These are phyloP conservation scores for Ichneumoninae sp. DNA, from an alignment of 2,888 invertebrate genomes.

Conservation along the genomic window DNA sequence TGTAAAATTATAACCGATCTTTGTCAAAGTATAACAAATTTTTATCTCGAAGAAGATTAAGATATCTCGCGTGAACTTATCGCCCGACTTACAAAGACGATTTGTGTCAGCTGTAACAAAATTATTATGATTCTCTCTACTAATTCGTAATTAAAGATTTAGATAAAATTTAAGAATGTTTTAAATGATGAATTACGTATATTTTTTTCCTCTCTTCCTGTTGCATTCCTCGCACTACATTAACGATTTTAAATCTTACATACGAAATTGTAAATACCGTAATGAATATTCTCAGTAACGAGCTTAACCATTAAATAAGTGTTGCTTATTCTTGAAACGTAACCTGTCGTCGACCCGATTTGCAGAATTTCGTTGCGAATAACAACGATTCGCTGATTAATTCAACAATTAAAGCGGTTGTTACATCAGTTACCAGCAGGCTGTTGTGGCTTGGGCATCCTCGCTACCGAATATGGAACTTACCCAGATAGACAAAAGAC, in stretches of 20 bases:
- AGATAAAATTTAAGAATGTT: slow-evolving; percentile 36
- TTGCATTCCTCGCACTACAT: not conserved
- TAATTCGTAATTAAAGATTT: slow-evolving; percentile 40
- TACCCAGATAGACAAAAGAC: too few species aligned
- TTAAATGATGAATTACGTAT: not conserved
- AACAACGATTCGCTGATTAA: too few species aligned
- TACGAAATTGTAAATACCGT: not conserved
- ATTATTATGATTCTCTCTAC: slow-evolving; percentile 41
- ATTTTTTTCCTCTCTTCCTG: not conserved
- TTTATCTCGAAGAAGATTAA: slow-evolving; percentile 15
- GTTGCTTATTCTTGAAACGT: too few species aligned
- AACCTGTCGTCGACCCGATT: too few species aligned
- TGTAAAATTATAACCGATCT: not conserved
- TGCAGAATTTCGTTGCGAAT: too few species aligned
- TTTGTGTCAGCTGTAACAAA: not conserved
- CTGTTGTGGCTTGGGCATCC: too few species aligned
- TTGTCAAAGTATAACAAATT: not conserved
- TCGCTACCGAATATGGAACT: too few species aligned
- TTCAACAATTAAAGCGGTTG: too few species aligned
- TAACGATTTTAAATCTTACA: not conserved
- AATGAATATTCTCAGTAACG: too few species aligned
- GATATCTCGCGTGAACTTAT: not conserved
- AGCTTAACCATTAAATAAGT: too few species aligned
- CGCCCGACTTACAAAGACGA: not conserved
- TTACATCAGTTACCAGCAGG: too few species aligned